A percentile compares a stretch with the other conserved stretches of the same genome.
Conservation (phyloP, 2,797 vertebrate genomes). For the Diplodus puntazzo region DNA sequence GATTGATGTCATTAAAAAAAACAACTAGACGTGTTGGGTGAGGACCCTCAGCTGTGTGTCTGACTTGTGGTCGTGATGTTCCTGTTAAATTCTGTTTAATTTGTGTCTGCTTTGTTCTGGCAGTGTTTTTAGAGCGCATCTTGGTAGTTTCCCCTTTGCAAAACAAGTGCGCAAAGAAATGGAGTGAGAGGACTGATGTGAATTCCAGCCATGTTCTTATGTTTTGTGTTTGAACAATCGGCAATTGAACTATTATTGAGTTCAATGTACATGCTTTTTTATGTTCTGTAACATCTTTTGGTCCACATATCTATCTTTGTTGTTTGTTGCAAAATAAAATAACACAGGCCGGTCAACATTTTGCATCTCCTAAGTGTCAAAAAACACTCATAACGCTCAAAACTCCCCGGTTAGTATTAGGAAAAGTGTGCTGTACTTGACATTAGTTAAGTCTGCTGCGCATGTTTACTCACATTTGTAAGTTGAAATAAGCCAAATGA, state of each 20-base stretch:
- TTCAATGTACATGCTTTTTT: background rate
- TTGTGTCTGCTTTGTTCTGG: background rate
- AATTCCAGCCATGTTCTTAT: background rate
- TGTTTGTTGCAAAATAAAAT: no score
- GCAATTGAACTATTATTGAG: background rate
- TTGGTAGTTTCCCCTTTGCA: background rate
- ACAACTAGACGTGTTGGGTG: background rate
- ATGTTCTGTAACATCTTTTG: background rate
- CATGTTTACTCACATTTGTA: no score
- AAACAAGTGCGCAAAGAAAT: background rate
- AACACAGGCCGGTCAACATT: no score
- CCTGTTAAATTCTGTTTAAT: background rate
- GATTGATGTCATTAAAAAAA: constrained; percentile 15
- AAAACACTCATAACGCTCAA: no score
- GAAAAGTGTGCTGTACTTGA: no score
- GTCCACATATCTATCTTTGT: no score
- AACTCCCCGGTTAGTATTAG: no score
- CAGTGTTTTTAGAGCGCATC: background rate
- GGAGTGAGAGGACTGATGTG: background rate
- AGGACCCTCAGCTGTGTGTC: constrained; percentile 14
- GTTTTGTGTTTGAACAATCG: background rate
- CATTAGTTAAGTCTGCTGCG: no score
- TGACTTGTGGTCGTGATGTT: constrained; percentile 4
- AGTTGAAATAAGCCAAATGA: no score
- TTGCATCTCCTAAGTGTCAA: no score